Percentiles rank a stretch among this genome's conserved stretches.
Conservation (phyloP, 2,888 invertebrate genomes). For the Epinotia brunnichana region DNA sequence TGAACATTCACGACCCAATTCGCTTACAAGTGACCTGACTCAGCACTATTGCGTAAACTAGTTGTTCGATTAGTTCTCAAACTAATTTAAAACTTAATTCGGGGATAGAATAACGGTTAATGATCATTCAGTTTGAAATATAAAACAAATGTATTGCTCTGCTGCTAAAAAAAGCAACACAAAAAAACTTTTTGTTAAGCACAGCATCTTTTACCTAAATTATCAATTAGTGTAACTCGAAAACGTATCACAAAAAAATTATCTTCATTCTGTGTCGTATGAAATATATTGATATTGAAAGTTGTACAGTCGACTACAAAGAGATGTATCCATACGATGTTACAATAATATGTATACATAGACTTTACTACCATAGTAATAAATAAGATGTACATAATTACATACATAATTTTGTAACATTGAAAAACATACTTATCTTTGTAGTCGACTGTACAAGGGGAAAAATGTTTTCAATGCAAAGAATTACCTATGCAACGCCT, state of each 20-base stretch:
- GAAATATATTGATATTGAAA: background rate
- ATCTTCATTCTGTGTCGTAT: background rate
- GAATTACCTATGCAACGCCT: slow-evolving; percentile 35
- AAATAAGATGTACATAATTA: too few relatives aligned
- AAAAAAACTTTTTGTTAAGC: too few relatives aligned
- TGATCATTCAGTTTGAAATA: background rate
- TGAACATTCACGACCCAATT: slow-evolving; percentile 66
- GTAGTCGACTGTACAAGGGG: too few relatives aligned
- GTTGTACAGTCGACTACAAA: too few relatives aligned
- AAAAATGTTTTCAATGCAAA: slow-evolving; percentile 37
- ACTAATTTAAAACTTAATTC: slow-evolving; percentile 26
- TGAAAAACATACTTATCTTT: too few relatives aligned
- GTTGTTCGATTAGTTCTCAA: slow-evolving; percentile 52
- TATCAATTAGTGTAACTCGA: background rate
- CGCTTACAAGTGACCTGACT: slow-evolving; percentile 48
- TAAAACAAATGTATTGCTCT: too few relatives aligned
- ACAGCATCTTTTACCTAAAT: background rate
- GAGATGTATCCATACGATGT: too few relatives aligned
- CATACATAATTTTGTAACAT: too few relatives aligned
- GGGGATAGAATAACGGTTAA: background rate
- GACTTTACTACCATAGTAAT: too few relatives aligned
- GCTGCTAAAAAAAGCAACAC: too few relatives aligned
- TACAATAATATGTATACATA: too few relatives aligned
- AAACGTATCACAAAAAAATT: background rate
- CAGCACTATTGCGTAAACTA: slow-evolving; percentile 43